A percentile compares a stretch with the other conserved stretches of the same genome.
Evolutionary conservation across 2,113 vertebrate genomes (phyloP).

Genomic region (Toxostoma redivivum): DNA sequence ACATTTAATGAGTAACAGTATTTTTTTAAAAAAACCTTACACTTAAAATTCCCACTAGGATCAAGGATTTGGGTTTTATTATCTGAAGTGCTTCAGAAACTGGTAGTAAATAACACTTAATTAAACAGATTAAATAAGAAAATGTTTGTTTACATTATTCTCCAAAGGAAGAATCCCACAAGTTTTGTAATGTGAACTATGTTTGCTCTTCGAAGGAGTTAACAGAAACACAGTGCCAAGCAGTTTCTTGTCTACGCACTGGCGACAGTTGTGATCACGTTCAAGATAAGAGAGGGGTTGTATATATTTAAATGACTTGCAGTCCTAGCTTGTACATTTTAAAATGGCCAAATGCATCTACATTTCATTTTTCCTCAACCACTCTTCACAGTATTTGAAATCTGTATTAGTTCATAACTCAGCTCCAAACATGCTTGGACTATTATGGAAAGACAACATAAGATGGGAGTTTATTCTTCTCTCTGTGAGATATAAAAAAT

Average conservation of each 20-base stretch:
- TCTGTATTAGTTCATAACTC: neutral
- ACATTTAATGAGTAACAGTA: neutral
- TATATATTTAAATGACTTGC: neutral
- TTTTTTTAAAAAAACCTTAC: neutral
- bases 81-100: slow-evolving; percentile 15
- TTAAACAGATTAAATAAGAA: slow-evolving; percentile 27
- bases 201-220: neutral
- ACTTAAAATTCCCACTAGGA: neutral
- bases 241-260: neutral
- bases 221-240: neutral
- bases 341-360: neutral
- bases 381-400: neutral
- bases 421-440: neutral
- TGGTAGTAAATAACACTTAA: slow-evolving; percentile 15
- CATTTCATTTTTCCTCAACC: neutral
- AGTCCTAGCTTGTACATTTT: neutral
- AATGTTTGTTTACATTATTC: neutral
- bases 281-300: neutral
- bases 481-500: neutral
- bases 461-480: neutral
- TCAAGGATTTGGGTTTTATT: slow-evolving; percentile 1
- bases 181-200: neutral
- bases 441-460: neutral
- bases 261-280: neutral
- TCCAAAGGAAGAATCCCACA: neutral